Percentiles rank a stretch among this genome's conserved stretches.
Evolutionary conservation across 1,140 invertebrate genomes (phyloP).

Genomic region (Phymastichus coffea): DNA sequence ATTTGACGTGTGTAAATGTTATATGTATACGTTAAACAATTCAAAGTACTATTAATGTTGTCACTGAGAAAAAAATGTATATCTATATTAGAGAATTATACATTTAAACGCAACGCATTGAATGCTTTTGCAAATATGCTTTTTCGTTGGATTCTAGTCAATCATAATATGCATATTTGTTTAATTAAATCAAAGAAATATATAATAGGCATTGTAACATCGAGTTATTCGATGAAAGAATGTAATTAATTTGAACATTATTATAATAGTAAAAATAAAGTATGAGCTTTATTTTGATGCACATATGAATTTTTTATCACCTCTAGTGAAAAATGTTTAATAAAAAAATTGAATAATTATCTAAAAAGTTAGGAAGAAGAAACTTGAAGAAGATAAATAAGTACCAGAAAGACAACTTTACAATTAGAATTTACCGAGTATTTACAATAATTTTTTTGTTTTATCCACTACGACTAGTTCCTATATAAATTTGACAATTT

Average conservation of each 20-base stretch:
- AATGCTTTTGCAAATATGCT: not conserved
- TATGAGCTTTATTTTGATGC: slow-evolving; percentile 19
- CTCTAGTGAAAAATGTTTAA: slow-evolving; percentile 1
- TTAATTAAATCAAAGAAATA: not conserved
- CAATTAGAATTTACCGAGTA: too few species aligned
- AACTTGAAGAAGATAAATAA: not conserved
- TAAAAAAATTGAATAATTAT: not conserved
- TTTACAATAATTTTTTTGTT: too few species aligned
- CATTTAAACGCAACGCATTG: slow-evolving; percentile 1
- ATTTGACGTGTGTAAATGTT: slow-evolving; percentile 26
- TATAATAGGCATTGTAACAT: not conserved
- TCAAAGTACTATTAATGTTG: slow-evolving; percentile 22
- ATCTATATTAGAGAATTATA: slow-evolving; percentile 11
- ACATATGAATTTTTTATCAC: slow-evolving; percentile 1
- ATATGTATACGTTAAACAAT: slow-evolving; percentile 22
- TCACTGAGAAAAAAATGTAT: slow-evolving; percentile 2
- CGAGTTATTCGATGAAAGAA: slow-evolving; percentile 4
- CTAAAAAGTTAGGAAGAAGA: slow-evolving; percentile 11
- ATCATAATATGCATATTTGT: slow-evolving; percentile 7
- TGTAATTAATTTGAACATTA: slow-evolving; percentile 18
- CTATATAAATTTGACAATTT: too few species aligned
- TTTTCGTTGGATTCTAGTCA: not conserved
- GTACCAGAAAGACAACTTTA: too few species aligned
- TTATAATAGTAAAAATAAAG: slow-evolving; percentile 21
- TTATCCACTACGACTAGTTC: too few species aligned